phyloP scores from a whole-genome alignment of 2,888 invertebrate genomes.

The Lasiommata megera region DNA sequence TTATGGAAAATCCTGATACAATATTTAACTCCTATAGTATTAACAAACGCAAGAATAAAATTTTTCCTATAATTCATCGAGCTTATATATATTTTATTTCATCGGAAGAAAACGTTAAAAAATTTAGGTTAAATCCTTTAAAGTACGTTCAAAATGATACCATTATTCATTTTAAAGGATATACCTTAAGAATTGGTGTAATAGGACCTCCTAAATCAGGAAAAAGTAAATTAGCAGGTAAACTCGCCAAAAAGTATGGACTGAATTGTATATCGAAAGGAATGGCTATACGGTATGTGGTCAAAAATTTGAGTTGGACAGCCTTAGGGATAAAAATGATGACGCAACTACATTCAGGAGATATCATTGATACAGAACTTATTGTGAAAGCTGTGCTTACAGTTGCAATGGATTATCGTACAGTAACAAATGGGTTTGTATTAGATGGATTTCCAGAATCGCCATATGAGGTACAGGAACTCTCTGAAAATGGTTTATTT shows the following conservation, averaged over 20 bases:
- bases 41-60: conserved; percentile 53
- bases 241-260: conserved; percentile 77
- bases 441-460: conserved; percentile 83
- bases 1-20: conserved; percentile 69
- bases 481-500: conserved; percentile 75
- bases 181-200: conserved; percentile 78
- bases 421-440: conserved; percentile 80
- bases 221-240: conserved; percentile 78
- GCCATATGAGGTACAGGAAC: conserved; percentile 69
- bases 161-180: conserved; percentile 63
- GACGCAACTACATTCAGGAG: conserved; percentile 59
- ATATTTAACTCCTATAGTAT: conserved; percentile 74
- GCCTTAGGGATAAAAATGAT: conserved; percentile 68
- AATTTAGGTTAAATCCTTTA: conserved; percentile 80
- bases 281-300: conserved; percentile 70
- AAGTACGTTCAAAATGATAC: conserved; percentile 71
- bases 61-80: conserved; percentile 81
- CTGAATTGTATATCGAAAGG: conserved; percentile 80
- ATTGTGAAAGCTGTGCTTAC: conserved; percentile 78
- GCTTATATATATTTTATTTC: conserved; percentile 82
- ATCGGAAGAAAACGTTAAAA: conserved; percentile 64
- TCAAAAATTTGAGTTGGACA: conserved; percentile 75
- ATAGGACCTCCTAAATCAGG: conserved; percentile 84
- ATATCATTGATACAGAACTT: conserved; percentile 62
- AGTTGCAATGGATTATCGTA: conserved; percentile 67